Base-by-base conservation (phyloP, 2,888 invertebrate species). In the Eupithecia insigniata region DNA sequence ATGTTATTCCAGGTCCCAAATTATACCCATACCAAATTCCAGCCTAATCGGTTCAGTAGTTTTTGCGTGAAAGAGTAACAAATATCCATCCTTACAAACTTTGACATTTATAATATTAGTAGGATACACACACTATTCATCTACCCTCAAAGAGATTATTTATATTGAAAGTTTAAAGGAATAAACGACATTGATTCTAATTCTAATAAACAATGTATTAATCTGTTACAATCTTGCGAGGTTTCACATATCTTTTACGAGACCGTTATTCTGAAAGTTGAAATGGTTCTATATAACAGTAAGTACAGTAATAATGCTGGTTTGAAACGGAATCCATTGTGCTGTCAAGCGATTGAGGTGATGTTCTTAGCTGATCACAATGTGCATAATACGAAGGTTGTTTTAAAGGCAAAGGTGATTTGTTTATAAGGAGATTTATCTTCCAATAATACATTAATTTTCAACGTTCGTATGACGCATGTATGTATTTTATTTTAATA, bases 301-400 rank as follows among this genome's bases (percentile, higher is more conserved):
- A 76, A 64, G 64, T 26, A 64, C 62, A 62, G 62, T 64, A 75
- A 66, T 32, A 55, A 74, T 62, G 74, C 72, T 71, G 70, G 71
- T 74, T 76, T 66, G 62, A 73, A 79, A 80, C 73, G 73, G 76
- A 69, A 67, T 71, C 72, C 68, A 80, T 79, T 79, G 79, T 79
- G 70, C 74, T 80, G 79, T 77, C 74, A 74, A 69, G 69, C 69
- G 67, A 70, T 71, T 39, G 67, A 72, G 74, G 69, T 67, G 71
- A 74, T 70, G 68, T 67, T 71, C 39, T 55, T 26, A 62, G 46
- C 61, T 60, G 36, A 64, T 65, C 64, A 64, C 71, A 67, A 69
- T 67, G 55, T 55, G 66, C 28, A 69, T 36, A 51, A 34, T 70
- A 43, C 26, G 22, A 66, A 46, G 66, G 30, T 60, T 43, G 28